Percentiles rank a stretch among this genome's conserved stretches.
Evolutionary conservation across 1,140 invertebrate genomes (phyloP).

Genomic region (Sinonovacula constricta): DNA sequence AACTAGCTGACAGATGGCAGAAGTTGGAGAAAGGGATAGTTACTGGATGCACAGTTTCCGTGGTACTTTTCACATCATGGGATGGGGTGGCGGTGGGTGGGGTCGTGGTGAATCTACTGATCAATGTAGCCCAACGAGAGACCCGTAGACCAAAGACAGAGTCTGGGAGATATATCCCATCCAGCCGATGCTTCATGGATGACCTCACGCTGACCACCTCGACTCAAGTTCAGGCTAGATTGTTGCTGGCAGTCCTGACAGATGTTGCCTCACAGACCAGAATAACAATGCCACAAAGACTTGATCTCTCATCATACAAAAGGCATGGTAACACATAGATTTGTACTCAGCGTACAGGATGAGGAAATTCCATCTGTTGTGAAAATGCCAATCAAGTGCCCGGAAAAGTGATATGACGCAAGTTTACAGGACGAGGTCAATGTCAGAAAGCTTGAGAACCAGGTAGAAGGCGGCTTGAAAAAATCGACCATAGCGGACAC

Average conservation of each 20-base stretch:
- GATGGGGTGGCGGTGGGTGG: too few species aligned
- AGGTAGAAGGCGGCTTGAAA: slow-evolving; percentile 24
- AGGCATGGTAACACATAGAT: slow-evolving; percentile 4
- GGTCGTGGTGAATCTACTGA: slow-evolving; percentile 9
- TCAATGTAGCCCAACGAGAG: not conserved
- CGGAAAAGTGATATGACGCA: slow-evolving; percentile 49
- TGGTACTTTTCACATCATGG: not conserved
- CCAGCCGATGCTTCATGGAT: slow-evolving; percentile 18
- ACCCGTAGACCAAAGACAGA: not conserved
- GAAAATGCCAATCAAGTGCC: slow-evolving; percentile 25
- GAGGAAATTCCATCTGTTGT: not conserved
- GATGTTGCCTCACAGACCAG: not conserved
- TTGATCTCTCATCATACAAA: slow-evolving; percentile 18
- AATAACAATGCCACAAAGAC: slow-evolving; percentile 16
- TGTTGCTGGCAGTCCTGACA: not conserved
- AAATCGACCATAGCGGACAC: slow-evolving; percentile 25
- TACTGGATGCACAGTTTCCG: slow-evolving; percentile 1
- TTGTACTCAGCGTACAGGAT: not conserved
- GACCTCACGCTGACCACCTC: slow-evolving; percentile 7
- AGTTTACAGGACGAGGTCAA: slow-evolving; percentile 18
- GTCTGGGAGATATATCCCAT: not conserved
- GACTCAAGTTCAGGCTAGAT: not conserved
- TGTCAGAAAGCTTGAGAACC: slow-evolving; percentile 6
- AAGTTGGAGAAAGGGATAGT: not conserved
- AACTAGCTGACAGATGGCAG: not conserved